Conservation (phyloP, 2,113 vertebrate genomes). For the Aptenodytes patagonicus region DNA sequence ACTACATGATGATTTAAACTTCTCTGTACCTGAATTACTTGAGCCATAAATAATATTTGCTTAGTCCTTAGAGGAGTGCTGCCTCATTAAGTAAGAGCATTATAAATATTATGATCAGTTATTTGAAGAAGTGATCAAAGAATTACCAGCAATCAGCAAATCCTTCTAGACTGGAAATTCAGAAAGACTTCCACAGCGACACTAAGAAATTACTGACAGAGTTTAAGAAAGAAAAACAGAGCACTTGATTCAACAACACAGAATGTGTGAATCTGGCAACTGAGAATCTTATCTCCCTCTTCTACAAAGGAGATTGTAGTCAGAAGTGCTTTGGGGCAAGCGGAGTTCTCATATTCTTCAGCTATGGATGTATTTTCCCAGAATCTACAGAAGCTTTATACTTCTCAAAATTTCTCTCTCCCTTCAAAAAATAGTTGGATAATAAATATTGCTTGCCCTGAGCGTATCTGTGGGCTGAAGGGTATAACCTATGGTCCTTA, state of each 20-base stretch:
- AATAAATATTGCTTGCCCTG: not conserved
- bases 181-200: not conserved
- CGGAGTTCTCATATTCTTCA: not conserved
- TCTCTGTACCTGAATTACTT: slow-evolving; percentile 33
- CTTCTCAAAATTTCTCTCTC: not conserved
- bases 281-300: not conserved
- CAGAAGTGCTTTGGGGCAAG: not conserved
- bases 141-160: slow-evolving; percentile 23
- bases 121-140: slow-evolving; percentile 39
- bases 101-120: not conserved
- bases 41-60: slow-evolving; percentile 44
- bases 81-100: slow-evolving; percentile 23
- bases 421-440: not conserved
- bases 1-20: not conserved
- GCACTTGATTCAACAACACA: not conserved
- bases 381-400: not conserved
- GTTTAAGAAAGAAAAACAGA: not conserved
- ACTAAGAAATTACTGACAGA: not conserved
- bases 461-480: not conserved
- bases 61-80: not conserved
- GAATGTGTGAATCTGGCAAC: not conserved
- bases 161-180: not conserved
- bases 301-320: not conserved
- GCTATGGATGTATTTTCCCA: not conserved
- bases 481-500: not conserved